Conservation (phyloP, 2,113 vertebrate genomes). For the Apteryx mantelli region DNA sequence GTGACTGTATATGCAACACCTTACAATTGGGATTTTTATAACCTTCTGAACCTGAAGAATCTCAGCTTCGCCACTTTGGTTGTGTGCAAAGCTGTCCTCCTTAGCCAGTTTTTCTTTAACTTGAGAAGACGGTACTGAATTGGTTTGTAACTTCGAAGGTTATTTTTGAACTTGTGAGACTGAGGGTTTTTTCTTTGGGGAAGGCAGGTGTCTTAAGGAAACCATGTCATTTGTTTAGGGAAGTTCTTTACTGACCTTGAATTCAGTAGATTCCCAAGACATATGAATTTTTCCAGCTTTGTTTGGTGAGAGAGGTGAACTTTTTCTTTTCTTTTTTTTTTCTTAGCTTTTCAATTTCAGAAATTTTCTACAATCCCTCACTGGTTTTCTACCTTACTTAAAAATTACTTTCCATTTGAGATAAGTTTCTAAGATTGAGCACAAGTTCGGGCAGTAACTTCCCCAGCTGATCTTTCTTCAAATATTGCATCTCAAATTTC, state of each 20-base stretch:
- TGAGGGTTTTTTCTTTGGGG: neutral
- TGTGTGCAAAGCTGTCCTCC: neutral
- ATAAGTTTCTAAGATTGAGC: conserved; percentile 1
- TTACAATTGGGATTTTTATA: neutral
- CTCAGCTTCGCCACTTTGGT: neutral
- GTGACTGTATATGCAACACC: neutral
- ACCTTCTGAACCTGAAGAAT: neutral
- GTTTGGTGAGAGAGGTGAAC: neutral
- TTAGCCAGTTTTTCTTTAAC: neutral
- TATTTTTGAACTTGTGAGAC: neutral
- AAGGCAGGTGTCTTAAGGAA: no score
- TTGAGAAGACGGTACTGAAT: neutral
- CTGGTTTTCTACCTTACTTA: conserved; percentile 18
- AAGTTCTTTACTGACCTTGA: neutral
- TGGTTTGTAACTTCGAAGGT: neutral
- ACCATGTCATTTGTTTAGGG: neutral
- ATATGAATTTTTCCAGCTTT: neutral
- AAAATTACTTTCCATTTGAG: neutral
- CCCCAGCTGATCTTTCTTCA: conserved; percentile 34
- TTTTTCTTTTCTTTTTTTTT: neutral
- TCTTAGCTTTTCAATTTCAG: neutral
- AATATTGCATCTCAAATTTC: conserved; percentile 31
- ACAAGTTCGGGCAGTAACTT: conserved; percentile 1
- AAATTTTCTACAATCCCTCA: neutral
- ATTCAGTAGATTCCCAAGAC: neutral